These are phyloP conservation scores for Sardinella longiceps DNA, from an alignment of 2,797 vertebrate species.

Conservation along the genomic window DNA sequence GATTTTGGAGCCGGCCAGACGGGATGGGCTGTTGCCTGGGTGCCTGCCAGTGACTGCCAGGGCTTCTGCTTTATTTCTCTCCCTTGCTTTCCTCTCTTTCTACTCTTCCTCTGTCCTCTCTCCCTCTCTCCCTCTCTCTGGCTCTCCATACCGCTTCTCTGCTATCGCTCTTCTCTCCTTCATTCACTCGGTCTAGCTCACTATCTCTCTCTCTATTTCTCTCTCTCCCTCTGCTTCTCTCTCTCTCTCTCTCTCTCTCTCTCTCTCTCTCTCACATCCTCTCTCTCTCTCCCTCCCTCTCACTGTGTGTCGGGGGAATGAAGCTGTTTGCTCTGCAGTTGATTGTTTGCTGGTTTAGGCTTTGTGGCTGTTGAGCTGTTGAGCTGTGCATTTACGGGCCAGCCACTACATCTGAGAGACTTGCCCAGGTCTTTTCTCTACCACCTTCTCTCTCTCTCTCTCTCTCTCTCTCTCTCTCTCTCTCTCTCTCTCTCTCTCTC, in stretches of 20 bases:
- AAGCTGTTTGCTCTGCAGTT: constrained; percentile 36
- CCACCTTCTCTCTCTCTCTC: not conserved
- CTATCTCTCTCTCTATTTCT: not conserved
- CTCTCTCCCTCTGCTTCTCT: not conserved
- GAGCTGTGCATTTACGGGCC: constrained; percentile 31
- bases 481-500: not conserved
- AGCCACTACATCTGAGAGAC: constrained; percentile 1
- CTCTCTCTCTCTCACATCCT: not conserved
- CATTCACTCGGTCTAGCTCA: not conserved
- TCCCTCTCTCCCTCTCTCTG: not conserved
- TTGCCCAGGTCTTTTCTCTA: not conserved
- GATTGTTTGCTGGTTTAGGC: constrained; percentile 43
- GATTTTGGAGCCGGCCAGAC: constrained; percentile 35
- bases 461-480: not conserved
- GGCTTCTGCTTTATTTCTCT: not conserved
- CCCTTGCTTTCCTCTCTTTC: not conserved
- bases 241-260: not conserved
- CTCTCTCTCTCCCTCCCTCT: not conserved
- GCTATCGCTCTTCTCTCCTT: not conserved
- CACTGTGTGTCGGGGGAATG: not conserved
- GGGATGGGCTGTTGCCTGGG: constrained; percentile 19
- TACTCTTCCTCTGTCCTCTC: not conserved
- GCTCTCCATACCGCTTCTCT: not conserved
- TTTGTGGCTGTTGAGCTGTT: constrained; percentile 36
- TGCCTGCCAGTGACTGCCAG: constrained; percentile 11